Base-by-base conservation (phyloP, 2,888 invertebrate genomes). In the Falcaria lacertinaria region DNA sequence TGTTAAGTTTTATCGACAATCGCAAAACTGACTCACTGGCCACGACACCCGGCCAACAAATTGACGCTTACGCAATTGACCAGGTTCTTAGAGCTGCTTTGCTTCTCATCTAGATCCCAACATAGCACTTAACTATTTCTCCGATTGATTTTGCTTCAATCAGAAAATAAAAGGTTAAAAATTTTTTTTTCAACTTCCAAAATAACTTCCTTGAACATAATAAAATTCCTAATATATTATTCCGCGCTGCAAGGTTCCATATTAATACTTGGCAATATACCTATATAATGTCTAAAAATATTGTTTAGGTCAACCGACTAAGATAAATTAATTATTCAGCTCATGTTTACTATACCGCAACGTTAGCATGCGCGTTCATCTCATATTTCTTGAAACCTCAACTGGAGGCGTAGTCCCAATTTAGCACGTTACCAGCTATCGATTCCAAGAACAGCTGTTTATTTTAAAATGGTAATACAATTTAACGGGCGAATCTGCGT, bases 391-490 rank as follows among this genome's bases (percentile, higher is more conserved):
- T 50, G 54, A 68, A 69, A 68, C 54, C 54, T 60, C 52, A 56
- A 55, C 64, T 63, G 64, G 59, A 67, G 72, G 56, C 59, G 55
- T 65, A 59, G 60, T 80, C 84, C 80, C 66, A 79, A 85, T 78
- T 85, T 86, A 84, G 87, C 79, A 74, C 72, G 69, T 73, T 70
- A 75, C 74, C 68, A 75, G 68, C 69, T 71, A 74, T 73, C 67
- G 71, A 71, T 85, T 85, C 86, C 69, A 55, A 74, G 81, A 85
- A 85, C 81, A 83, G 81, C 80, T 87, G 84, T 85, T 84, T 84
- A 84, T 83, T 83, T 82, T 80, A 81, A 83, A 80, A 80, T 71
- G 60, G 68, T 72, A 73, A 75, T 72, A 69, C 71, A 60, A 78
- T 79, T 80, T 84, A 59, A 64, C 56, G 53, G 47, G 54, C 44